Evolutionary conservation across 37 sponge, comb jelly and placozoan species (phyloP), one percentile per base, ranked within the genome.

Genomic region (Aphrocallistes beatrix): DNA sequence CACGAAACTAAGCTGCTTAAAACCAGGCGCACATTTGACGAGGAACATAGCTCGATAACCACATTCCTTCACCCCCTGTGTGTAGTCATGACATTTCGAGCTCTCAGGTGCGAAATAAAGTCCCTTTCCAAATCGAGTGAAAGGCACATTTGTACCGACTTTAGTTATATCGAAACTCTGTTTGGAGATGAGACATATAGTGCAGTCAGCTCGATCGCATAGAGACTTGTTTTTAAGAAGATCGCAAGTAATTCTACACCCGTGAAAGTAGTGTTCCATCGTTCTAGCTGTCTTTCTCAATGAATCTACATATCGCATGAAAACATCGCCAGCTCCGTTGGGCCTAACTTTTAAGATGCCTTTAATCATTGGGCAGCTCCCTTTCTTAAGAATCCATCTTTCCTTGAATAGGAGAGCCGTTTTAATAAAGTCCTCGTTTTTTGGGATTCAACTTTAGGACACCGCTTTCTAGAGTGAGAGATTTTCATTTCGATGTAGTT

Each of bases 1-100:
- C 10, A 51, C 30, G 28, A 38, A 45, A 0, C 85, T 32, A 50
- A 83, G 84, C 37, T 60, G 88, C 45, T 60, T 85, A 32, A 84
- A 84, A 8, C 90, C 90, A 45, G 39, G 82, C 36, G 90, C 90
- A 38, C 87, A 87, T 16, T 85, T 81, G 85, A 87, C 87, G 36
- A 90, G 51, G 1, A 90, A 75, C 51, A 83, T 85, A 38, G 88
- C 88, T 51, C 88, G 38, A 9, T 85, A 47, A 36, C 88, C 69
- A 81, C 38, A 85, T 3, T 25, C 84, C 0, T 81, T 81, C 13
- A 21, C 47, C 3, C 93, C 93, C 81, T 87, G 87, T 36, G 90
- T 90, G 85, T 93, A 93, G 37, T 93, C 93, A 37, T 93, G 93
- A 82, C 90, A 93, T 36, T 93, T 93, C 0, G 93, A 93, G 8